phyloP scores from a whole-genome alignment of 1,140 invertebrate genomes.

The Apolygus lucorum region DNA sequence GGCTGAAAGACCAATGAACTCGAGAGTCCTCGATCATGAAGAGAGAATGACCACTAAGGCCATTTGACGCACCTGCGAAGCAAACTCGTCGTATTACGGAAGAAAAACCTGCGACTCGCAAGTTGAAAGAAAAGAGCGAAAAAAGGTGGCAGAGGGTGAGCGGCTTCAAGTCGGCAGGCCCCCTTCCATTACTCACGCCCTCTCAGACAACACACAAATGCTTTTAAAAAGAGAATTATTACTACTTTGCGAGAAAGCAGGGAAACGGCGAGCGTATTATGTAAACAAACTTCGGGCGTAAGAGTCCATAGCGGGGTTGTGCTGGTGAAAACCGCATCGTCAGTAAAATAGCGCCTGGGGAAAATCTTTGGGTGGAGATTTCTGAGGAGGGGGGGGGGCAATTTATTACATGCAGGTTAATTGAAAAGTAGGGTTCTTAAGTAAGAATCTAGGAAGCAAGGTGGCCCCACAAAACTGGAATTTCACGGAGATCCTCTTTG shows the following conservation, averaged over 20 bases:
- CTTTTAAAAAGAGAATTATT: constrained; percentile 17
- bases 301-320: too few relatives aligned
- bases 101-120: not conserved
- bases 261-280: constrained; percentile 1
- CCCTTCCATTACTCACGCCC: not conserved
- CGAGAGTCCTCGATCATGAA: too few relatives aligned
- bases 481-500: too few relatives aligned
- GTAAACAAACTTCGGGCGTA: constrained; percentile 11
- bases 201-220: constrained; percentile 4
- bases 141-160: not conserved
- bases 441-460: too few relatives aligned
- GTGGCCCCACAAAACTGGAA: too few relatives aligned
- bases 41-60: constrained; percentile 9
- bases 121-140: not conserved
- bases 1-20: too few relatives aligned
- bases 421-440: too few relatives aligned
- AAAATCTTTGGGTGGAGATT: too few relatives aligned
- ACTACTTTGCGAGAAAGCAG: constrained; percentile 1
- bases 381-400: too few relatives aligned
- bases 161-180: not conserved
- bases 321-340: too few relatives aligned
- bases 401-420: too few relatives aligned
- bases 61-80: constrained; percentile 9
- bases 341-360: too few relatives aligned
- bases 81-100: not conserved